phyloP scores from a whole-genome alignment of 2,888 invertebrate genomes.

The Aleiodes testaceus region DNA sequence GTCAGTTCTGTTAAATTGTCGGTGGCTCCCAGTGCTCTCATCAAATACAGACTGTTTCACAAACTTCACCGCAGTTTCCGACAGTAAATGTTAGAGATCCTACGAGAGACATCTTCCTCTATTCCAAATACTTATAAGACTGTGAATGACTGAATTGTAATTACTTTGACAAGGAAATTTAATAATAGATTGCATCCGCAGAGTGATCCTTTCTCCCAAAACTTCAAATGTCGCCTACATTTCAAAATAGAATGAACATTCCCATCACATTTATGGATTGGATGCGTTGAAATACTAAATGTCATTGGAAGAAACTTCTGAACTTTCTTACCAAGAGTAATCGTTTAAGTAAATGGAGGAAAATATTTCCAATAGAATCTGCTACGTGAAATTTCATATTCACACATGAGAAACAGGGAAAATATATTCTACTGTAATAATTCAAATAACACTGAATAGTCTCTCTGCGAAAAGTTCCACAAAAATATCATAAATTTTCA shows the following conservation, averaged over 20 bases:
- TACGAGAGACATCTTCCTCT: neutral
- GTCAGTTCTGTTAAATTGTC: neutral
- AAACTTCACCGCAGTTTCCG: slow-evolving; percentile 11
- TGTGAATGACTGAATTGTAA: neutral
- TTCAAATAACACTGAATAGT: neutral
- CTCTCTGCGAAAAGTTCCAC: no score
- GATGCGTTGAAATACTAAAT: no score
- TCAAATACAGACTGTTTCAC: slow-evolving; percentile 20
- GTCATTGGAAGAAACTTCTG: no score
- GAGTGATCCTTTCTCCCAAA: no score
- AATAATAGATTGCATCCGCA: no score
- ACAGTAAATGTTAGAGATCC: slow-evolving; percentile 11
- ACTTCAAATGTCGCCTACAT: no score
- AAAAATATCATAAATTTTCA: no score
- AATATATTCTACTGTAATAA: neutral
- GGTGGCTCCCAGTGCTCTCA: neutral
- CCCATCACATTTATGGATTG: no score
- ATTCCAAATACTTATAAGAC: neutral
- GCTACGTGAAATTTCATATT: neutral
- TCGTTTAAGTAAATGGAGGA: neutral
- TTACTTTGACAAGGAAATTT: no score
- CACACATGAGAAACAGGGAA: neutral
- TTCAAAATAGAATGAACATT: no score
- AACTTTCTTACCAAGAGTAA: no score
- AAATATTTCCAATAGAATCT: neutral